A percentile compares a stretch with the other conserved stretches of the same genome.
These are phyloP conservation scores for Triplophysa rosa DNA, from an alignment of 2,113 vertebrate species.

Conservation along the genomic window DNA sequence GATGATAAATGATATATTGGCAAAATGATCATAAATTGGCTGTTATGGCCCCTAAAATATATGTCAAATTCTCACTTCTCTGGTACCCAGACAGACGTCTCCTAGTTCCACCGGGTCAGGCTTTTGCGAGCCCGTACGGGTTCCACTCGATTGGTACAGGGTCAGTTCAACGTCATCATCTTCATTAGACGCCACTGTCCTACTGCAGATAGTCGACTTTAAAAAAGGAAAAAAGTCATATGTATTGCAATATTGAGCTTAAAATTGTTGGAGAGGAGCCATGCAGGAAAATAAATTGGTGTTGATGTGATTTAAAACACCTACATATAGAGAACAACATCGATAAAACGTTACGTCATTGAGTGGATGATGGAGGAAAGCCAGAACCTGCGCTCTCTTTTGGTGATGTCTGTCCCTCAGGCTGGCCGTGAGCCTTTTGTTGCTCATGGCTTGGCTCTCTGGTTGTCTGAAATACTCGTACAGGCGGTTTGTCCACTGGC, in stretches of 20 bases:
- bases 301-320: neutral
- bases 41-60: neutral
- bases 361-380: neutral
- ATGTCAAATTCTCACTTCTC: conserved; percentile 60
- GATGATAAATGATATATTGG: neutral
- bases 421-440: conserved; percentile 60
- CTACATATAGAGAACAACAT: neutral
- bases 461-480: conserved; percentile 80
- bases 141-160: conserved; percentile 59
- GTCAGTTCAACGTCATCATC: conserved; percentile 73
- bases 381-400: conserved; percentile 63
- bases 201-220: conserved; percentile 39
- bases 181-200: conserved; percentile 57
- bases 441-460: neutral
- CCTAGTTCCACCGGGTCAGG: conserved; percentile 56
- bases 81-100: conserved; percentile 42
- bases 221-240: conserved; percentile 31
- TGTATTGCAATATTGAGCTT: neutral
- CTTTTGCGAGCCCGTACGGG: neutral
- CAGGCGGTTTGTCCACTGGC: conserved; percentile 87
- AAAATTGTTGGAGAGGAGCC: neutral
- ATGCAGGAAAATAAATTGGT: neutral
- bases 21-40: neutral
- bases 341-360: neutral
- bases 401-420: conserved; percentile 53